These are phyloP conservation scores for Nerophis lumbriciformis DNA, from an alignment of 2,113 vertebrate genomes.

Conservation along the genomic window DNA sequence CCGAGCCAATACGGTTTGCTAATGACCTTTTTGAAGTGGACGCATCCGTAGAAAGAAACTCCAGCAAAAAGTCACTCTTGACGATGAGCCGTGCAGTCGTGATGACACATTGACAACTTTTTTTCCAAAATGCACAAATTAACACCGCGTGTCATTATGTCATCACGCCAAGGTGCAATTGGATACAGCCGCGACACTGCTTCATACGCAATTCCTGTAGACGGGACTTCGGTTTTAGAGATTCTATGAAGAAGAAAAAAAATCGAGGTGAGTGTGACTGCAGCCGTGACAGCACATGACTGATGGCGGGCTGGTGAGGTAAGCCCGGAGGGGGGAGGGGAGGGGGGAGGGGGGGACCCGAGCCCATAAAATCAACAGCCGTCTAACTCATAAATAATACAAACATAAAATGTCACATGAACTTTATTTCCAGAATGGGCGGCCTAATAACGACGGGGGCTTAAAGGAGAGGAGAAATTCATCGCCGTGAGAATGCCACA, in stretches of 20 bases:
- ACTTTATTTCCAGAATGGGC: conserved; percentile 74
- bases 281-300: conserved; percentile 51
- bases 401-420: conserved; percentile 77
- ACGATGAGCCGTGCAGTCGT: conserved; percentile 6
- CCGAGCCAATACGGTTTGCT: conserved; percentile 14
- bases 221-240: not conserved
- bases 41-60: too few relatives aligned
- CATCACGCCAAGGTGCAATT: not conserved
- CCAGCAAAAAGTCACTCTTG: conserved; percentile 14
- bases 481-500: conserved; percentile 64
- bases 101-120: conserved; percentile 20
- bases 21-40: too few relatives aligned
- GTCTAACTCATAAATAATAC: conserved; percentile 74
- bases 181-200: conserved; percentile 43
- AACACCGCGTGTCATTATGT: conserved; percentile 38
- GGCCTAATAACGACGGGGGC: conserved; percentile 74
- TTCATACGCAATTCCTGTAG: conserved; percentile 55
- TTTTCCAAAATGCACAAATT: conserved; percentile 23
- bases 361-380: conserved; percentile 69
- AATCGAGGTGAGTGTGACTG: conserved; percentile 50
- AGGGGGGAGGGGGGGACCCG: conserved; percentile 37
- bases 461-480: conserved; percentile 69
- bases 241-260: not conserved
- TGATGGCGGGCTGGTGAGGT: conserved; percentile 60
- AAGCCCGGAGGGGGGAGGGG: conserved; percentile 58